These are phyloP conservation scores for Psammodynastes pulverulentus DNA, from an alignment of 2,113 vertebrate species.

Conservation along the genomic window DNA sequence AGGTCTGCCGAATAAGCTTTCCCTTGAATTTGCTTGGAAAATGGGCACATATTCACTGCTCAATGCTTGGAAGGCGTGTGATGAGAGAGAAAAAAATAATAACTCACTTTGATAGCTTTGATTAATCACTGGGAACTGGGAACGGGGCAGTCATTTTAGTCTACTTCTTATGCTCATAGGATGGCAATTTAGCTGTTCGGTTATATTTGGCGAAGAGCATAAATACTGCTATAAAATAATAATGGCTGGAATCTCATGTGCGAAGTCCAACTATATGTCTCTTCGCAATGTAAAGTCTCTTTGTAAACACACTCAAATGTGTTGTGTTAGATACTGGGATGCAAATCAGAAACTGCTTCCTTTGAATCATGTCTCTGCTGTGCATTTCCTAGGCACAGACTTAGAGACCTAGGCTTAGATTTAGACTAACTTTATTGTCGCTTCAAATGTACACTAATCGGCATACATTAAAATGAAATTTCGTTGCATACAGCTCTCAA, in stretches of 20 bases:
- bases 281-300: neutral
- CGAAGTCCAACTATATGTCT: neutral
- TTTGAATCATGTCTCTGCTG: neutral
- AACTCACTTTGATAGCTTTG: neutral
- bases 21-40: constrained; percentile 16
- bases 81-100: constrained; percentile 2
- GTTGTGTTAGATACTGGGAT: neutral
- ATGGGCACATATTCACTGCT: constrained; percentile 6
- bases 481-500: too few species aligned
- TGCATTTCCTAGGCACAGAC: neutral
- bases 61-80: neutral
- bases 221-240: neutral
- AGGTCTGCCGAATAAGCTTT: constrained; percentile 31
- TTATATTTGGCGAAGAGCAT: neutral
- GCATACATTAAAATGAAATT: too few species aligned
- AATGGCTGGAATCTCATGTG: neutral
- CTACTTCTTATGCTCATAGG: neutral
- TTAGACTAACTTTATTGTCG: too few species aligned
- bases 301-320: neutral
- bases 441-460: too few species aligned
- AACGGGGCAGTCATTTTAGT: neutral
- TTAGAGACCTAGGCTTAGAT: too few species aligned
- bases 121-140: neutral
- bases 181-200: neutral
- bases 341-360: neutral